phyloP scores from a whole-genome alignment of 2,888 invertebrate species.

The Noctuana brunneofusca region DNA sequence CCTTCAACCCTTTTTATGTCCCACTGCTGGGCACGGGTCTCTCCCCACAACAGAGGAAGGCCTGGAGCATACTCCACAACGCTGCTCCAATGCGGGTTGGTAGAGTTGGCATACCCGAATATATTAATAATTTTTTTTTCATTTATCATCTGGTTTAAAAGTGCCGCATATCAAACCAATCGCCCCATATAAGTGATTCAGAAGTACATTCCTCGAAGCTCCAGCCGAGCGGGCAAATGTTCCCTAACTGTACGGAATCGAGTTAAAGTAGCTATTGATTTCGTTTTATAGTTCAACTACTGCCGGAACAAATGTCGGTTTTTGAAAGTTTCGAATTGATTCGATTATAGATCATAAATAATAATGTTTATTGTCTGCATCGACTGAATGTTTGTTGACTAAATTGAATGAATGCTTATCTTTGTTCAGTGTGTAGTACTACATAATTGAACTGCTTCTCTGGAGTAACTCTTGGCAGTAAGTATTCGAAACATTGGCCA shows the following conservation, averaged over 20 bases:
- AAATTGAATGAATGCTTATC: too few species aligned
- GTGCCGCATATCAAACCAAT: slow-evolving; percentile 13
- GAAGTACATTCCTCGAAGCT: slow-evolving; percentile 33
- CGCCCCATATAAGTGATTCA: slow-evolving; percentile 45
- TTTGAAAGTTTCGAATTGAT: slow-evolving; percentile 28
- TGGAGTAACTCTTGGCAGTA: too few species aligned
- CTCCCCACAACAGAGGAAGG: too few species aligned
- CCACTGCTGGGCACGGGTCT: too few species aligned
- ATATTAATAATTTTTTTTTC: too few species aligned
- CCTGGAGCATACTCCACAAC: too few species aligned
- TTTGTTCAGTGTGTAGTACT: too few species aligned
- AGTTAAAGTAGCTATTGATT: slow-evolving; percentile 52
- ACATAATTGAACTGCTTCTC: too few species aligned
- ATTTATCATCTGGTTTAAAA: slow-evolving; percentile 19
- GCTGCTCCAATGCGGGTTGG: too few species aligned
- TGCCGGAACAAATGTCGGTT: slow-evolving; percentile 28
- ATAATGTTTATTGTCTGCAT: slow-evolving; percentile 5
- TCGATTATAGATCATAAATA: slow-evolving; percentile 28
- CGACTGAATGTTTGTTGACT: neutral
- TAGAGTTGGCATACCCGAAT: too few species aligned
- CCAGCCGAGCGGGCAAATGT: slow-evolving; percentile 36
- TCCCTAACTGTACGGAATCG: slow-evolving; percentile 67
- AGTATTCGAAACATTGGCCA: too few species aligned
- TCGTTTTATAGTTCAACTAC: slow-evolving; percentile 33
- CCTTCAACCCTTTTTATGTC: too few species aligned